A percentile compares a stretch with the other conserved stretches of the same genome.
Evolutionary conservation across 2,113 vertebrate species (phyloP).

Genomic region (Amazona vittata): DNA sequence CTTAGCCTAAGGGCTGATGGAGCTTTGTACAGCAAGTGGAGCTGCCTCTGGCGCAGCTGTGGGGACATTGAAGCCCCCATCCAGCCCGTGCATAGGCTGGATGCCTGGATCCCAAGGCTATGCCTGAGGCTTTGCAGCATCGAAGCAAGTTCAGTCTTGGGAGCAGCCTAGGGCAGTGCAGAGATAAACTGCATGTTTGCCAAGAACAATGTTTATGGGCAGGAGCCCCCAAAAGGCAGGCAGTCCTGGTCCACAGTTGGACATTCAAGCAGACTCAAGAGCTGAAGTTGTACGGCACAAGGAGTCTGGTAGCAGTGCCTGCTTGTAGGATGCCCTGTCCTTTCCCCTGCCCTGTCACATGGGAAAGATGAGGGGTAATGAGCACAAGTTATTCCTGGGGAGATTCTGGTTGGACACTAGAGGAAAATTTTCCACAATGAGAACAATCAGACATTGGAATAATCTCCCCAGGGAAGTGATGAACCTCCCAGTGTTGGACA

Average conservation of each 20-base stretch:
- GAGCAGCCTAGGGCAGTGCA: background rate
- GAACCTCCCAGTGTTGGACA: background rate
- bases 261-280: background rate
- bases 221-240: background rate
- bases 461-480: background rate
- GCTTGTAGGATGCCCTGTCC: background rate
- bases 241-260: background rate
- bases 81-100: background rate
- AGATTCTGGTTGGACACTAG: background rate
- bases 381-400: background rate
- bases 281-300: background rate
- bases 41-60: background rate
- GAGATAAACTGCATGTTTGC: background rate
- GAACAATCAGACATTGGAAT: background rate
- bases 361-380: background rate
- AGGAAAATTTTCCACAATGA: background rate
- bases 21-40: accelerated
- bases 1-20: background rate
- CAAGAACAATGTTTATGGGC: background rate
- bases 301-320: background rate
- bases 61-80: background rate
- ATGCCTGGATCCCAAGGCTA: background rate
- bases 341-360: background rate
- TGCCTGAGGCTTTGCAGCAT: background rate
- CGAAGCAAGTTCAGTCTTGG: background rate